A percentile compares a stretch with the other conserved stretches of the same genome.
Conservation (phyloP, 2,797 vertebrate species). For the Protosalanx chinensis region DNA sequence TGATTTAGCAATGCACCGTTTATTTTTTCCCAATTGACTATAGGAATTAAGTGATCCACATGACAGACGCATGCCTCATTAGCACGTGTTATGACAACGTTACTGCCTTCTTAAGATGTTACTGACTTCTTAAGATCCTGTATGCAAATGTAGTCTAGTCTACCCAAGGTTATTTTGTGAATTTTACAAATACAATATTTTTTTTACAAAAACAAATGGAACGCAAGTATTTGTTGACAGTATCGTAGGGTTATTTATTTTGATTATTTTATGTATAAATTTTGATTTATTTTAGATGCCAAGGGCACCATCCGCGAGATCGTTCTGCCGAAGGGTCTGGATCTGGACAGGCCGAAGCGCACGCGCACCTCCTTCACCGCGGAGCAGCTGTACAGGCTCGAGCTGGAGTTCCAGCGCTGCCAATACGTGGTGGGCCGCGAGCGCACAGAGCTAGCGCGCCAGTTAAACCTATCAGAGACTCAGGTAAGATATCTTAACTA, state of each 20-base stretch:
- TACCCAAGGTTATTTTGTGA: too few species aligned
- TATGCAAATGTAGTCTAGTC: too few species aligned
- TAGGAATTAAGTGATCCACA: too few species aligned
- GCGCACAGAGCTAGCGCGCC: conserved; percentile 87
- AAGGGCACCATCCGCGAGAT: conserved; percentile 98
- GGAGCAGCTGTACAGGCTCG: conserved; percentile 92
- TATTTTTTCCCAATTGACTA: neutral
- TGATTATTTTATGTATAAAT: neutral
- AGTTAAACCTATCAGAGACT: conserved; percentile 91
- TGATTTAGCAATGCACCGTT: neutral
- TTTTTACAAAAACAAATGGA: neutral
- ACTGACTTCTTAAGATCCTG: too few species aligned
- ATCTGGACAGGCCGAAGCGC: conserved; percentile 93
- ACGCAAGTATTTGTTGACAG: neutral
- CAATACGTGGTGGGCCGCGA: conserved; percentile 96
- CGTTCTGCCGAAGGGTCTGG: conserved; percentile 90
- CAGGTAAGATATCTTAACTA: conserved; percentile 75
- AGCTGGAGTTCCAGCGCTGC: conserved; percentile 94
- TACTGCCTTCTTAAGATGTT: too few species aligned
- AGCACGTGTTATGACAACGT: too few species aligned
- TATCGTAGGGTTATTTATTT: neutral
- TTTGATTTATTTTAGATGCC: conserved; percentile 69
- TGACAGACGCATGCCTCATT: too few species aligned
- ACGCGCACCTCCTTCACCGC: conserved; percentile 95
- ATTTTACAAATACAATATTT: too few species aligned